Conservation (phyloP, 2,797 vertebrate genomes). For the Ctenopoma multispine region DNA sequence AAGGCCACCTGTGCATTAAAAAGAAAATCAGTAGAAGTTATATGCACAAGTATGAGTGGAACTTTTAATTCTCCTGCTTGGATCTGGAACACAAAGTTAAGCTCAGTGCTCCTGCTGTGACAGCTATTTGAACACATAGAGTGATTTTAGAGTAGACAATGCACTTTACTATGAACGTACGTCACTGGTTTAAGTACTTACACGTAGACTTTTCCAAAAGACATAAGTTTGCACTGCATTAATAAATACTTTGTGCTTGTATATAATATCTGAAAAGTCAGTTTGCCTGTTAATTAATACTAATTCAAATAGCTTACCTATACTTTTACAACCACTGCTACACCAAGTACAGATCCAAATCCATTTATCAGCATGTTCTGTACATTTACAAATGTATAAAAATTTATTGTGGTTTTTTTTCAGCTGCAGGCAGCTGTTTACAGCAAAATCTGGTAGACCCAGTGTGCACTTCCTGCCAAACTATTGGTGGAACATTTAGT, state of each 20-base stretch:
- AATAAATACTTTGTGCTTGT: too few species aligned
- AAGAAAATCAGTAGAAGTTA: constrained; percentile 37
- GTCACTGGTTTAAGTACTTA: background rate
- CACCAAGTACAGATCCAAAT: background rate
- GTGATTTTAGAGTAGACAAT: constrained; percentile 19
- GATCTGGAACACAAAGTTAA: constrained; percentile 61
- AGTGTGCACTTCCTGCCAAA: background rate
- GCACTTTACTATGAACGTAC: background rate
- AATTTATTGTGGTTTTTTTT: too few species aligned
- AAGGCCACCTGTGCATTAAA: constrained; percentile 45
- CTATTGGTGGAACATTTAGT: background rate
- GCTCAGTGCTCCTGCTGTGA: constrained; percentile 49
- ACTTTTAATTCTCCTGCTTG: constrained; percentile 56
- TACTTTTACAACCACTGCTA: too few species aligned
- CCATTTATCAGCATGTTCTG: background rate
- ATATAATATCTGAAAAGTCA: too few species aligned
- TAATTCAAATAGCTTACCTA: background rate
- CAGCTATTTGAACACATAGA: constrained; percentile 47
- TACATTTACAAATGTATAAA: background rate
- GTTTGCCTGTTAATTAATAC: background rate
- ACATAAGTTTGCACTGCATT: background rate
- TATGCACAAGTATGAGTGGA: constrained; percentile 23
- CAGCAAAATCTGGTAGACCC: background rate
- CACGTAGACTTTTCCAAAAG: background rate
- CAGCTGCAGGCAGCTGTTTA: background rate